These are phyloP conservation scores for Heterodera filipjevi DNA, from an alignment of 2,888 invertebrate genomes.

Conservation along the genomic window DNA sequence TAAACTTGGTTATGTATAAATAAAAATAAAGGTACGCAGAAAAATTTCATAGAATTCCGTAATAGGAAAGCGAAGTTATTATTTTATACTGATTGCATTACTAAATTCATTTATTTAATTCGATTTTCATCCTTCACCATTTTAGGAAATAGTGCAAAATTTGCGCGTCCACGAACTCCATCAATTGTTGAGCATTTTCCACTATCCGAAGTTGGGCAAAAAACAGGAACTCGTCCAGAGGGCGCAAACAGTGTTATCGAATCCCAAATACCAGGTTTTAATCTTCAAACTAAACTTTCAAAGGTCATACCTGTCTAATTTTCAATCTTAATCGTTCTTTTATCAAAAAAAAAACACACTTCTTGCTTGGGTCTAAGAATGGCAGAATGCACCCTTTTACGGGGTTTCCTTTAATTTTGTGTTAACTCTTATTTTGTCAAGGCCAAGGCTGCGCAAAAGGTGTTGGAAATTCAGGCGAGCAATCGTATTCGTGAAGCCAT, in stretches of 20 bases:
- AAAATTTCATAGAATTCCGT: too few relatives aligned
- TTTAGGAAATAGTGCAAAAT: slow-evolving; percentile 39
- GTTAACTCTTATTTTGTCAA: background rate
- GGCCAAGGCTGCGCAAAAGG: slow-evolving; percentile 36
- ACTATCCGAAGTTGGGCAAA: slow-evolving; percentile 48
- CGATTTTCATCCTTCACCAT: background rate
- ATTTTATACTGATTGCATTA: background rate
- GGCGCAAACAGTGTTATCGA: slow-evolving; percentile 36
- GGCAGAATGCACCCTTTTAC: too few relatives aligned
- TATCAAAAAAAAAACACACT: too few relatives aligned
- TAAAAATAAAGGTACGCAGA: too few relatives aligned
- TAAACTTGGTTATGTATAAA: too few relatives aligned
- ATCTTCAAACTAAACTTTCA: background rate
- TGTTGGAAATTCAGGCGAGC: slow-evolving; percentile 37
- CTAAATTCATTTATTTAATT: background rate
- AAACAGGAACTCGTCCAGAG: slow-evolving; percentile 48
- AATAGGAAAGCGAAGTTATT: too few relatives aligned
- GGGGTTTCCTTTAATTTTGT: too few relatives aligned
- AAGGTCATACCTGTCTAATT: too few relatives aligned
- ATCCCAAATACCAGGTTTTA: slow-evolving; percentile 34
- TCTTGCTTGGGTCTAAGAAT: too few relatives aligned
- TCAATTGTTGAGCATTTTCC: slow-evolving; percentile 39
- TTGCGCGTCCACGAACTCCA: slow-evolving; percentile 48
- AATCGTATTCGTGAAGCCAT: slow-evolving; percentile 19
- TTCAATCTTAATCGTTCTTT: too few relatives aligned